Evolutionary conservation across 2,888 invertebrate genomes (phyloP).

Genomic region (Eupithecia vulgata): DNA sequence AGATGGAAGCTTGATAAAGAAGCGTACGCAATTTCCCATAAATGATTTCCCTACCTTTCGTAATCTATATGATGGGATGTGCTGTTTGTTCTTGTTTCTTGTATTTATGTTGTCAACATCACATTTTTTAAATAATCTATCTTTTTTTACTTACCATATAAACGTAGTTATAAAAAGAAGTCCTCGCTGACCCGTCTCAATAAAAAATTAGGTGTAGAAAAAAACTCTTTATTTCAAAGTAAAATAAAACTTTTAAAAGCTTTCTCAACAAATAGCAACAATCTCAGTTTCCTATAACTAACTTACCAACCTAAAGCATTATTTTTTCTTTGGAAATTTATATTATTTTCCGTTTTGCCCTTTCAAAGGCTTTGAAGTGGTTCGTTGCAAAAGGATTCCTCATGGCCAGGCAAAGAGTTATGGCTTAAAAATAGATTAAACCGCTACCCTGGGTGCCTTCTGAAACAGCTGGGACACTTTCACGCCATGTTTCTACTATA

Average conservation of each 20-base stretch:
- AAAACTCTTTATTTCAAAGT: not conserved
- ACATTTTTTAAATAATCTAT: too few relatives aligned
- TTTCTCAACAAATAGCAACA: conserved; percentile 12
- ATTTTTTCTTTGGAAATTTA: conserved; percentile 41
- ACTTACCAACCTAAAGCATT: conserved; percentile 28
- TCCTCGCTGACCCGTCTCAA: not conserved
- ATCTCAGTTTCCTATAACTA: conserved; percentile 34
- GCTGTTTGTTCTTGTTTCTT: too few relatives aligned
- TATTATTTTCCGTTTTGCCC: conserved; percentile 45
- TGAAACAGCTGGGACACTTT: conserved; percentile 17
- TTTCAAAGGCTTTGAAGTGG: conserved; percentile 45
- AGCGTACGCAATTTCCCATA: too few relatives aligned
- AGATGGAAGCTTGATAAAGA: too few relatives aligned
- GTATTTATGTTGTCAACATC: too few relatives aligned
- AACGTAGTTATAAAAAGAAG: too few relatives aligned
- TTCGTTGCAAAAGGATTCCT: conserved; percentile 44
- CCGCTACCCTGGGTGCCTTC: conserved; percentile 7
- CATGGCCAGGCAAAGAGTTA: conserved; percentile 43
- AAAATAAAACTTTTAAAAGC: conserved; percentile 10
- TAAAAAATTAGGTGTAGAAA: not conserved
- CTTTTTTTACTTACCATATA: too few relatives aligned
- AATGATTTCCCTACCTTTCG: too few relatives aligned
- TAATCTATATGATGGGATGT: too few relatives aligned
- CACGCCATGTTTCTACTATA: not conserved
- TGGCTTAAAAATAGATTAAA: conserved; percentile 48